These are phyloP conservation scores for Pardosa pseudoannulata DNA, from an alignment of 2,888 invertebrate genomes.

Conservation along the genomic window DNA sequence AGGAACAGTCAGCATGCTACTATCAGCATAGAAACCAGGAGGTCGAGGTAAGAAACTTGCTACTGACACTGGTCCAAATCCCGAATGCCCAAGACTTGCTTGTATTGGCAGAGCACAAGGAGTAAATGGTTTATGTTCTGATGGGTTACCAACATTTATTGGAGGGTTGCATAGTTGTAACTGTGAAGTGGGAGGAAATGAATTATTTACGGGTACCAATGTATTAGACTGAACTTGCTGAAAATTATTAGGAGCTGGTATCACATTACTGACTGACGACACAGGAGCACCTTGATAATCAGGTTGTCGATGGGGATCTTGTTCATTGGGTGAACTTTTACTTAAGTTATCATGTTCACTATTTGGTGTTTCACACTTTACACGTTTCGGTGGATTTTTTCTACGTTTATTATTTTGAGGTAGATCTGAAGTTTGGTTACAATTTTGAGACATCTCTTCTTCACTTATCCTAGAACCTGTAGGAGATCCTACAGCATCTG, in stretches of 20 bases:
- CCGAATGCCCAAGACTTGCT: slow-evolving; percentile 56
- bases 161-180: slow-evolving; percentile 53
- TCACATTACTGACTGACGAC: slow-evolving; percentile 37
- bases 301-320: slow-evolving; percentile 49
- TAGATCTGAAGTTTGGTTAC: slow-evolving; percentile 58
- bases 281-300: slow-evolving; percentile 45
- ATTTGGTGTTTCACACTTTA: slow-evolving; percentile 65
- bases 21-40: slow-evolving; percentile 67
- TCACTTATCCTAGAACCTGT: slow-evolving; percentile 55
- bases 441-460: slow-evolving; percentile 64
- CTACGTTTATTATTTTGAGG: slow-evolving; percentile 61
- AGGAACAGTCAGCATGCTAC: slow-evolving; percentile 65
- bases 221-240: slow-evolving; percentile 66
- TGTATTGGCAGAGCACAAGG: slow-evolving; percentile 65
- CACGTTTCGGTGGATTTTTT: slow-evolving; percentile 63
- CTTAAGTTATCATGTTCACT: slow-evolving; percentile 64
- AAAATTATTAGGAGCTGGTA: slow-evolving; percentile 47
- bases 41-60: slow-evolving; percentile 60
- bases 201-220: slow-evolving; percentile 52
- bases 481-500: slow-evolving; percentile 51
- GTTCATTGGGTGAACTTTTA: slow-evolving; percentile 57
- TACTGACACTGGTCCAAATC: slow-evolving; percentile 67
- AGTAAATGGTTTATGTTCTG: slow-evolving; percentile 69
- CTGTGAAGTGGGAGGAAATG: slow-evolving; percentile 52
- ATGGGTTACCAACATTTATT: slow-evolving; percentile 65